Evolutionary conservation across 2,113 vertebrate species (phyloP).

Genomic region (Turdus rufiventris): DNA sequence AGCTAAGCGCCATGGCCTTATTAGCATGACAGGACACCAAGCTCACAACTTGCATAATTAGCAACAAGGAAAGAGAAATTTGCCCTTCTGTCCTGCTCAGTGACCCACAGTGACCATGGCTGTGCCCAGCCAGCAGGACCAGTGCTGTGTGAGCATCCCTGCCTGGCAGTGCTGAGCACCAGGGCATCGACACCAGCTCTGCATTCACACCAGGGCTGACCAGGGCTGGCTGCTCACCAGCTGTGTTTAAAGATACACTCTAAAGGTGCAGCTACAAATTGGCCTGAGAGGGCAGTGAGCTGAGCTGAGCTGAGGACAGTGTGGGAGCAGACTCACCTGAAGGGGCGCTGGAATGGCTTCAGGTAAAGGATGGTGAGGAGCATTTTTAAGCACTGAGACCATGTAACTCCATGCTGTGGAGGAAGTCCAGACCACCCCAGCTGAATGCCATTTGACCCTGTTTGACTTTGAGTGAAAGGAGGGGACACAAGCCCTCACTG

Average conservation of each 20-base stretch:
- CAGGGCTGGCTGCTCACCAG: neutral
- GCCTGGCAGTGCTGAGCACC: rapidly evolving
- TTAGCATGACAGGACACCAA: neutral
- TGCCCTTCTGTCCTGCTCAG: neutral
- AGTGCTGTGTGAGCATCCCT: rapidly evolving
- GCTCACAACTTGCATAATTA: neutral
- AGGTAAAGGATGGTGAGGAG: neutral
- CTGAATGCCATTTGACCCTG: neutral
- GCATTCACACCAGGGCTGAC: neutral
- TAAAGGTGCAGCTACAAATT: neutral
- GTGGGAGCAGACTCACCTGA: neutral
- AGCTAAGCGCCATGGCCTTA: neutral
- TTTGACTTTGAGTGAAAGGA: neutral
- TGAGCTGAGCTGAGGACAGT: rapidly evolving
- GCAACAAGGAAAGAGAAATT: neutral
- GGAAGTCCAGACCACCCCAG: neutral
- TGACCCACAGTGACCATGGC: neutral
- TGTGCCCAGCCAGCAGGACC: rapidly evolving
- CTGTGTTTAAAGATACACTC: neutral
- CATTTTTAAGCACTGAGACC: neutral
- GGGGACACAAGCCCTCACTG: neutral
- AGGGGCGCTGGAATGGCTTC: neutral
- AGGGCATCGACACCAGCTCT: neutral
- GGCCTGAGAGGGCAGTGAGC: neutral
- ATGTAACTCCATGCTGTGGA: rapidly evolving